Conservation (phyloP, 2,113 vertebrate species). For the Gadus chalcogrammus region DNA sequence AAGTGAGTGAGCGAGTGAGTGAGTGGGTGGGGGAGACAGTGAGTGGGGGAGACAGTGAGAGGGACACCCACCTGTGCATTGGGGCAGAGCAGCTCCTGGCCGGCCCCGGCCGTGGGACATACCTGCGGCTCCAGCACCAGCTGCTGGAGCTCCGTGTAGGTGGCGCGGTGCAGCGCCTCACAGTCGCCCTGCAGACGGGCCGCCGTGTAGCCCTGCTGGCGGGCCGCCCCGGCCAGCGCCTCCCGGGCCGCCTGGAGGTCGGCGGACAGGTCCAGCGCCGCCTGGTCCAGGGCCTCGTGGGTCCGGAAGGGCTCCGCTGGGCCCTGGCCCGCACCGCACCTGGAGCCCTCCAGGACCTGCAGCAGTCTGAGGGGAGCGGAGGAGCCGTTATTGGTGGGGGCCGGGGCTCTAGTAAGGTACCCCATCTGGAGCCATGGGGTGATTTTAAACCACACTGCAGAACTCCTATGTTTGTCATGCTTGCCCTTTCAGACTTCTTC, state of each 20-base stretch:
- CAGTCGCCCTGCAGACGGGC: constrained; percentile 71
- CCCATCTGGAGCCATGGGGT: too few relatives aligned
- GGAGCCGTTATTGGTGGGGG: too few relatives aligned
- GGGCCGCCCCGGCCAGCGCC: constrained; percentile 61
- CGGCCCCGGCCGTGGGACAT: constrained; percentile 57
- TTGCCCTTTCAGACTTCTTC: too few relatives aligned
- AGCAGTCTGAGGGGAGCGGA: constrained; percentile 72
- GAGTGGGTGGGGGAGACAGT: background rate
- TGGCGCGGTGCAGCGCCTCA: constrained; percentile 65
- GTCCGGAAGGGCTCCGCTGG: constrained; percentile 82
- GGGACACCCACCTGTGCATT: constrained; percentile 72
- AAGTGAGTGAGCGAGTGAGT: background rate
- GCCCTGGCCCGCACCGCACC: constrained; percentile 42
- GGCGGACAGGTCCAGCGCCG: constrained; percentile 69
- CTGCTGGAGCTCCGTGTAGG: constrained; percentile 77
- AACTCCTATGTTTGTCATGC: too few relatives aligned
- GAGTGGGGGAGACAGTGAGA: constrained; percentile 22
- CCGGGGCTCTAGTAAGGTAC: too few relatives aligned
- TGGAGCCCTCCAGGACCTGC: constrained; percentile 73
- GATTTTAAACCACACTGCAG: too few relatives aligned
- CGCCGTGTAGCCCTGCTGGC: constrained; percentile 68
- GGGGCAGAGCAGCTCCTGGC: constrained; percentile 70
- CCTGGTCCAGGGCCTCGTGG: constrained; percentile 74
- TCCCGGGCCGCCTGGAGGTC: constrained; percentile 65
- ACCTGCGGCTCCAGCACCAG: constrained; percentile 80